A percentile compares a stretch with the other conserved stretches of the same genome.
phyloP scores from a whole-genome alignment of 2,797 vertebrate genomes.

The Ambastaia sidthimunki region DNA sequence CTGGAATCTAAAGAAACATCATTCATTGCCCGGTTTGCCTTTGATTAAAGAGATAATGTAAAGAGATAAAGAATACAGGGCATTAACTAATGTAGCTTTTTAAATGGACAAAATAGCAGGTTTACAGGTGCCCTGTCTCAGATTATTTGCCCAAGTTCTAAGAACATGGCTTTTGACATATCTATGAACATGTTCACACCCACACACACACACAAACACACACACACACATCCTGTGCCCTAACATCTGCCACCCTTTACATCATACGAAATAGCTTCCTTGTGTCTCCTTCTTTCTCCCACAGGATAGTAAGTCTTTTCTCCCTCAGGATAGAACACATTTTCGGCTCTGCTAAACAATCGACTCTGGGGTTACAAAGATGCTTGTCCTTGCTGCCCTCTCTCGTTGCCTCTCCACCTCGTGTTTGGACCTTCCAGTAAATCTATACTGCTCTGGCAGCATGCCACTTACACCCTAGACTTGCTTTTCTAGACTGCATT shows the following conservation, averaged over 20 bases:
- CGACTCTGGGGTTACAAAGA: slow-evolving; percentile 73
- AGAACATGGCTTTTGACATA: slow-evolving; percentile 35
- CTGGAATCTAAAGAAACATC: slow-evolving; percentile 20
- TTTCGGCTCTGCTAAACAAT: slow-evolving; percentile 83
- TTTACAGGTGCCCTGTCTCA: slow-evolving; percentile 16
- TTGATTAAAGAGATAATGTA: neutral
- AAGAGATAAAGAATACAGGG: slow-evolving; percentile 7
- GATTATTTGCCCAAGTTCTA: slow-evolving; percentile 11
- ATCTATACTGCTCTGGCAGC: slow-evolving; percentile 69
- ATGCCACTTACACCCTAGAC: slow-evolving; percentile 64
- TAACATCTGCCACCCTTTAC: slow-evolving; percentile 6
- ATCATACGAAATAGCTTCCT: slow-evolving; percentile 27
- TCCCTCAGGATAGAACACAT: slow-evolving; percentile 79
- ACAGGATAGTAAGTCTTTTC: slow-evolving; percentile 76
- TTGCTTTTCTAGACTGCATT: slow-evolving; percentile 57
- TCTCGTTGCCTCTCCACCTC: slow-evolving; percentile 63
- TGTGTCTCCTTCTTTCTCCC: slow-evolving; percentile 18
- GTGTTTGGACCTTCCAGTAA: slow-evolving; percentile 67
- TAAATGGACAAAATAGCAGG: neutral
- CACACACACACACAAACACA: too few species aligned
- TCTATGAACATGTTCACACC: too few species aligned
- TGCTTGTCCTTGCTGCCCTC: slow-evolving; percentile 73
- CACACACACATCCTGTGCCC: neutral
- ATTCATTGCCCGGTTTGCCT: neutral
- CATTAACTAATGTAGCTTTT: neutral